Percentiles rank a stretch among this genome's conserved stretches.
Conservation (phyloP, 2,888 invertebrate genomes). For the Volucella inanis region DNA sequence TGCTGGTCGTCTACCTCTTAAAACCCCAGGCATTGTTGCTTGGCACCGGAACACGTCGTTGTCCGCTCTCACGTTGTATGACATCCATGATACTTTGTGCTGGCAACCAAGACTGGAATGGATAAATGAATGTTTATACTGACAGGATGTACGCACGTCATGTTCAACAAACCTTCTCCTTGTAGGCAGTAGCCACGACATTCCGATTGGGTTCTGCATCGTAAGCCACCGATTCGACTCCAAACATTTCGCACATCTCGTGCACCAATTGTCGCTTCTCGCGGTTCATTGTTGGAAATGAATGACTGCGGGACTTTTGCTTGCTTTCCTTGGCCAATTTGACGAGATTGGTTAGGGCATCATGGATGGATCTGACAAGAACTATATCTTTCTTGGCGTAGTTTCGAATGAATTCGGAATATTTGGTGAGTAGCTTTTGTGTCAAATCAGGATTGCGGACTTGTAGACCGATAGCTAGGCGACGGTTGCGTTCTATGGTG, state of each 20-base stretch:
- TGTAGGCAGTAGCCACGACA: conserved; percentile 94
- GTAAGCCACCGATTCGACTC: conserved; percentile 96
- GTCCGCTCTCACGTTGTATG: conserved; percentile 90
- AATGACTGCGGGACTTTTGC: conserved; percentile 91
- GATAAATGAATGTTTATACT: conserved; percentile 20
- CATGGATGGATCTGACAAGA: conserved; percentile 92
- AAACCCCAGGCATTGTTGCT: conserved; percentile 84
- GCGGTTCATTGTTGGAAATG: conserved; percentile 96
- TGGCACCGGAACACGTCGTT: conserved; percentile 91
- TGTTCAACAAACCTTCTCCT: conserved; percentile 87
- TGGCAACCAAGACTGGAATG: conserved; percentile 92
- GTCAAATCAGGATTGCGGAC: conserved; percentile 94
- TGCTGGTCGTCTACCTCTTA: conserved; percentile 78
- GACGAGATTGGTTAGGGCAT: conserved; percentile 92
- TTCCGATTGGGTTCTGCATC: conserved; percentile 98
- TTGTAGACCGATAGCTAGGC: conserved; percentile 94
- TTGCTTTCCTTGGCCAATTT: conserved; percentile 94
- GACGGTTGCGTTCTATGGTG: conserved; percentile 92
- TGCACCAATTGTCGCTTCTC: conserved; percentile 96
- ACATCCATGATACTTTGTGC: conserved; percentile 93
- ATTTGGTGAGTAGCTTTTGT: conserved; percentile 90
- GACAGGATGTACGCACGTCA: neutral
- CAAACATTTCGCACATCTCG: conserved; percentile 97
- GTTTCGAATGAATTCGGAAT: conserved; percentile 92
- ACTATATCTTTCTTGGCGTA: conserved; percentile 91